phyloP scores from a whole-genome alignment of 2,113 vertebrate genomes.

The Eublepharis macularius region DNA sequence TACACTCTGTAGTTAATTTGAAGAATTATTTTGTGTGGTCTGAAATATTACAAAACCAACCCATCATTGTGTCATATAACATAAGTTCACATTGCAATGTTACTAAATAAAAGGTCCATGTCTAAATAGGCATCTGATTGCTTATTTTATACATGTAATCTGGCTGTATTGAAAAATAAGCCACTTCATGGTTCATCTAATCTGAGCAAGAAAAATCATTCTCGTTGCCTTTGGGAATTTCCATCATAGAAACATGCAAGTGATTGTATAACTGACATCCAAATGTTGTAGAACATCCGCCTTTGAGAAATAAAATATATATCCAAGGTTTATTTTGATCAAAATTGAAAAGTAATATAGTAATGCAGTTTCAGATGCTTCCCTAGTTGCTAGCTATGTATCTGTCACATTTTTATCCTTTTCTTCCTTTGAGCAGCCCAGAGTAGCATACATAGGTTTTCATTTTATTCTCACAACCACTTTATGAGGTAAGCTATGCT shows the following conservation, averaged over 20 bases:
- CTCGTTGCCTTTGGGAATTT: not conserved
- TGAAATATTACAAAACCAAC: not conserved
- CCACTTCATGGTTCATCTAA: not conserved
- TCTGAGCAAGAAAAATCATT: not conserved
- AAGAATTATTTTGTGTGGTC: not conserved
- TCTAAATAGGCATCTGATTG: not conserved
- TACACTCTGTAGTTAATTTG: not conserved
- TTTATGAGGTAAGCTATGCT: no score
- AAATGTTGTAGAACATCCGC: not conserved
- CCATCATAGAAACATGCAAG: not conserved
- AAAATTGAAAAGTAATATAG: not conserved
- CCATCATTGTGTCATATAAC: not conserved
- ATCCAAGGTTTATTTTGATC: not conserved
- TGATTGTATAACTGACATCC: not conserved
- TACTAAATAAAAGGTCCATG: not conserved
- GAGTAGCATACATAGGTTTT: no score
- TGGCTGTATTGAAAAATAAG: not conserved
- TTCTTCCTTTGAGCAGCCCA: no score
- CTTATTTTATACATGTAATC: no score
- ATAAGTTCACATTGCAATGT: not conserved
- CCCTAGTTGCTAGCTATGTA: not conserved
- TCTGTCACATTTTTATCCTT: no score
- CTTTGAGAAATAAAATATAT: not conserved
- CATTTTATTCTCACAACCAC: no score
- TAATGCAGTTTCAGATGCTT: not conserved